Percentiles rank a stretch among this genome's conserved stretches.
Evolutionary conservation across 2,888 invertebrate genomes (phyloP).

Genomic region (Volucella inanis): DNA sequence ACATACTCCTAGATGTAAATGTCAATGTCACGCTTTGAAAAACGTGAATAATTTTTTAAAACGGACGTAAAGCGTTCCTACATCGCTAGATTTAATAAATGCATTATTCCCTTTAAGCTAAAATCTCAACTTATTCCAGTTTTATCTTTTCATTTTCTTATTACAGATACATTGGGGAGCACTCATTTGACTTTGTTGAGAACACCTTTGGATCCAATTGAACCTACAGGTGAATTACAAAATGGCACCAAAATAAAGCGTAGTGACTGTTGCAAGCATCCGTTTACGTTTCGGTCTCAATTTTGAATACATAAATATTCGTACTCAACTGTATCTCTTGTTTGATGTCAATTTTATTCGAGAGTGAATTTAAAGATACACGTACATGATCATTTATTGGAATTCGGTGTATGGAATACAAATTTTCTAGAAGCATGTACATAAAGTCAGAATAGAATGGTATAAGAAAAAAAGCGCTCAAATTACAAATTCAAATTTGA

Average conservation of each 20-base stretch:
- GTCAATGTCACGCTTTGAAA: too few relatives aligned
- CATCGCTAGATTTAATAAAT: too few relatives aligned
- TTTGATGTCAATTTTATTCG: conserved; percentile 36
- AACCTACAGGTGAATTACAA: conserved; percentile 8
- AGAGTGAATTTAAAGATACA: neutral
- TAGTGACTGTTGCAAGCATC: conserved; percentile 5
- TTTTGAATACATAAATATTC: neutral
- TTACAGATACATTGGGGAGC: neutral
- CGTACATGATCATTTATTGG: conserved; percentile 25
- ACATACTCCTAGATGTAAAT: too few relatives aligned
- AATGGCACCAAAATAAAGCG: conserved; percentile 36
- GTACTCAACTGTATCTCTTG: neutral
- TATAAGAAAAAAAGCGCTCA: neutral
- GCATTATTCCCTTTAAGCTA: too few relatives aligned
- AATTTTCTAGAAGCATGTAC: conserved; percentile 8
- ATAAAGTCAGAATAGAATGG: conserved; percentile 1
- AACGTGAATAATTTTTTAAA: too few relatives aligned
- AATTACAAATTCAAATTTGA: conserved; percentile 43
- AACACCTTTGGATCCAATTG: neutral
- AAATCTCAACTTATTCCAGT: neutral
- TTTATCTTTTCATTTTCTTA: neutral
- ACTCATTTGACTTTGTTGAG: too few relatives aligned
- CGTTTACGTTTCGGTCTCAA: conserved; percentile 1
- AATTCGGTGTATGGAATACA: conserved; percentile 11
- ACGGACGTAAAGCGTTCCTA: too few relatives aligned